Base-by-base conservation (phyloP, 2,113 vertebrate species). In the Cyphomyrus plagiostoma region DNA sequence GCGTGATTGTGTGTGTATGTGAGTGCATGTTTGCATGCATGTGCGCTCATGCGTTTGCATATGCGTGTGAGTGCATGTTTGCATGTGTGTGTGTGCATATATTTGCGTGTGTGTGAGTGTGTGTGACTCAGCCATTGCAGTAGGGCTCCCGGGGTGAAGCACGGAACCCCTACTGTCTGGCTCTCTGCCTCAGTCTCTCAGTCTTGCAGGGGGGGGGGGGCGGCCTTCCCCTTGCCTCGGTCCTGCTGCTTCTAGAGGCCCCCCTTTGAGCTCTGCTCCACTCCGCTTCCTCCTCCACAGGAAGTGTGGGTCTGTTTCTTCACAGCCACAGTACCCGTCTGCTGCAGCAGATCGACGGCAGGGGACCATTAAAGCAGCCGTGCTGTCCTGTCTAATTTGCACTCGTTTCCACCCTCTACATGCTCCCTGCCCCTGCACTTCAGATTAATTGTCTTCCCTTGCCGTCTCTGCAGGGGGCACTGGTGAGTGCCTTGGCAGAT, bases 401-500 rank as follows among this genome's bases (percentile, higher is more conserved):
- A 15, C 46, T 50, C n/a, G 6, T 48, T 48, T 48, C 21, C 23
- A 87, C 50, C 9, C 49, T 9, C 49, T 52, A 35, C 52, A 0
- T 4, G 42, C 10, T 66, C 7, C 6, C 45, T 11, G 1, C 23
- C 48, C 23, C 88, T n/a, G n/a, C 17, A 48, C 21, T 62, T 21
- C 87, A 45, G 30, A 35, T 49, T 80, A 15, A 89, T 56, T 85
- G 80, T 52, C n/a, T 26, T 89, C 15, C 83, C 17, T 45, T 30
- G 74, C 74, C 17, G 13, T 80, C 1, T 70, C 85, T 70, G 45
- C 88, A 99, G 98, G 98, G 98, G 95, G 98, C 98, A 89, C 96
- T 99, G 92, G 98, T 99, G 96, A 99, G 98, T 91, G 98, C 97
- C 96, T 97, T 99, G 97, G 97, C 98, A 89, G 98, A 99, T 90